phyloP scores from a whole-genome alignment of 2,113 vertebrate genomes.

The Bolborhynchus lineola region DNA sequence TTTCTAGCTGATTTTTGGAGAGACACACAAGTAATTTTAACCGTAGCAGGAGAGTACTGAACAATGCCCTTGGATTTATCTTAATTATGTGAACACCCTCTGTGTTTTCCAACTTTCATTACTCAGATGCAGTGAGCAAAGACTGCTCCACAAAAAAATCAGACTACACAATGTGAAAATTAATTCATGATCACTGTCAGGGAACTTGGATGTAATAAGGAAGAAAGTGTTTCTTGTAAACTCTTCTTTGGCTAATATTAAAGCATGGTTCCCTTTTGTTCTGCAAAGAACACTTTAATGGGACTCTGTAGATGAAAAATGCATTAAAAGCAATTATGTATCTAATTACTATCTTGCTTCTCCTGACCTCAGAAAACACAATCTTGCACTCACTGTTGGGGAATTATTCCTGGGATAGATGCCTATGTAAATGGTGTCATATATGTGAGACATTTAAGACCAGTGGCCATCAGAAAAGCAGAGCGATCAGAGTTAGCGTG shows the following conservation, averaged over 20 bases:
- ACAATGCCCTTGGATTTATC: background rate
- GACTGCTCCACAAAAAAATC: background rate
- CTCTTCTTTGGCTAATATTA: conserved; percentile 8
- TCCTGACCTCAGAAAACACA: conserved; percentile 27
- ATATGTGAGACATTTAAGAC: background rate
- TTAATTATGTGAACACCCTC: background rate
- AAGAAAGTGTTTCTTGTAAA: conserved; percentile 48
- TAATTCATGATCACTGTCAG: conserved; percentile 29
- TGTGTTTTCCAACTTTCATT: background rate
- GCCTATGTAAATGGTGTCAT: conserved; percentile 8
- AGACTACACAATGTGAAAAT: background rate
- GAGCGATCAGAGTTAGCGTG: background rate
- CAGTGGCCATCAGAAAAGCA: background rate
- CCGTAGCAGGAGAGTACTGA: background rate
- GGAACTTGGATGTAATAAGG: background rate
- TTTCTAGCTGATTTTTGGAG: background rate
- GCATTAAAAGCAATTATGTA: conserved; percentile 54
- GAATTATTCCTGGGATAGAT: conserved; percentile 4
- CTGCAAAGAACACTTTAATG: conserved; percentile 45
- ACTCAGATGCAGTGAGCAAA: background rate
- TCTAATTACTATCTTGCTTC: conserved; percentile 38
- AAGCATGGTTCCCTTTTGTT: conserved; percentile 35
- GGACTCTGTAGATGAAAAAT: conserved; percentile 44
- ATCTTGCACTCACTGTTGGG: background rate
- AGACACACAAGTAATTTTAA: background rate